phyloP scores from a whole-genome alignment of 2,113 vertebrate genomes.

The Oryzias woworae region DNA sequence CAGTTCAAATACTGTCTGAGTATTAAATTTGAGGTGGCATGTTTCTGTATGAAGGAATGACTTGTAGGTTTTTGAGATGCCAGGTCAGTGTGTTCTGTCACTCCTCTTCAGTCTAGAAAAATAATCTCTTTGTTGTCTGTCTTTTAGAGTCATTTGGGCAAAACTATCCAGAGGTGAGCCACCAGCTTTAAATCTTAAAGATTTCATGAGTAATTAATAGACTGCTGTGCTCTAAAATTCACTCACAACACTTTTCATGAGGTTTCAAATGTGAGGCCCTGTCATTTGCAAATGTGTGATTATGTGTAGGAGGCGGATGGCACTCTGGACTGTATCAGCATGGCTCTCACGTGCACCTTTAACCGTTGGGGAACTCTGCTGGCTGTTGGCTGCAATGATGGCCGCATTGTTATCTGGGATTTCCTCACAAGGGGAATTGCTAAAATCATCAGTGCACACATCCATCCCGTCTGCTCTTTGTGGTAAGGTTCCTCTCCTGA shows the following conservation, averaged over 20 bases:
- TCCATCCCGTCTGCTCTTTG: conserved; percentile 93
- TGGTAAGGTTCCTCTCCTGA: conserved; percentile 76
- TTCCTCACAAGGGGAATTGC: conserved; percentile 96
- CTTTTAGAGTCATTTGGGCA: conserved; percentile 92
- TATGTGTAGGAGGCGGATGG: conserved; percentile 90
- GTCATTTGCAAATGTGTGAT: neutral
- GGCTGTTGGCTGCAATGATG: conserved; percentile 96
- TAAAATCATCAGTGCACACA: conserved; percentile 98
- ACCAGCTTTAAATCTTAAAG: neutral
- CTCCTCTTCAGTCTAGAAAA: neutral
- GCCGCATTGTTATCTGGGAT: conserved; percentile 98
- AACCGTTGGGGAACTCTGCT: conserved; percentile 97
- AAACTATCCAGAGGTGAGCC: conserved; percentile 96
- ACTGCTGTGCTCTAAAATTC: neutral
- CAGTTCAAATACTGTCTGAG: too few relatives aligned
- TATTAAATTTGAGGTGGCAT: too few relatives aligned
- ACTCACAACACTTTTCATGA: neutral
- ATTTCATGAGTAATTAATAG: neutral
- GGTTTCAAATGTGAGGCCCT: neutral
- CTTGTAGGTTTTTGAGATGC: neutral
- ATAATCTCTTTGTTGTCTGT: conserved; percentile 4
- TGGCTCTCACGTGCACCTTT: conserved; percentile 99
- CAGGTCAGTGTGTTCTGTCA: too few relatives aligned
- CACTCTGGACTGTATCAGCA: conserved; percentile 96
- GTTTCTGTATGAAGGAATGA: neutral